phyloP scores from a whole-genome alignment of 2,888 invertebrate species.

The Drosophila engyochracea region DNA sequence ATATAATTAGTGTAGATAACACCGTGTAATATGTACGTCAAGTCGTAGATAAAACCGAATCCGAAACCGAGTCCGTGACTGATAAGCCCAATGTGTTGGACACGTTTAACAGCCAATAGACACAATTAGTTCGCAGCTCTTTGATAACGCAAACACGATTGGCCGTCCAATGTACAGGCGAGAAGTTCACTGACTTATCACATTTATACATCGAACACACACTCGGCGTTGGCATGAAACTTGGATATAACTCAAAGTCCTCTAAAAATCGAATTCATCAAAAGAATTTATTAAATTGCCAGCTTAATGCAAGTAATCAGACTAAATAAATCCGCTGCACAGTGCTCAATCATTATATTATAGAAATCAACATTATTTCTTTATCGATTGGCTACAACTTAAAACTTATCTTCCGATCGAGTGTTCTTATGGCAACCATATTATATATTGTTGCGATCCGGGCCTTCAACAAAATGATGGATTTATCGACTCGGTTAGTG shows the following conservation, averaged over 20 bases:
- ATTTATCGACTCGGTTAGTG: background rate
- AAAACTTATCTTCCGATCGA: background rate
- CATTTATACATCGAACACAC: background rate
- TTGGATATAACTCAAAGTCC: conserved; percentile 33
- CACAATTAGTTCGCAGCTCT: background rate
- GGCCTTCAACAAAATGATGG: background rate
- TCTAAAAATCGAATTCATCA: background rate
- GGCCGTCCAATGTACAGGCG: conserved; percentile 46
- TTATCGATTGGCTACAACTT: background rate
- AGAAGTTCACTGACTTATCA: conserved; percentile 12
- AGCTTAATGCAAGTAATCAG: conserved; percentile 13
- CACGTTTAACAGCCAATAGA: conserved; percentile 7
- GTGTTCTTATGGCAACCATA: background rate
- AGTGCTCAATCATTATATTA: conserved; percentile 1
- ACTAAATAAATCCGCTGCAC: conserved; percentile 2
- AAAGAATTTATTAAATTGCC: conserved; percentile 2
- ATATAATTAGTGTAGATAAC: background rate
- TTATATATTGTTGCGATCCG: background rate
- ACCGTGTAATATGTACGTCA: background rate
- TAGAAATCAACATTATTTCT: background rate
- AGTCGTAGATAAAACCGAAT: background rate
- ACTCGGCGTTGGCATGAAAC: conserved; percentile 31
- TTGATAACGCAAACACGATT: conserved; percentile 39
- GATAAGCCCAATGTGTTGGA: conserved; percentile 29
- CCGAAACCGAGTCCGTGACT: background rate